phyloP scores from a whole-genome alignment of 2,888 invertebrate species.

The Plagodis dolabraria region DNA sequence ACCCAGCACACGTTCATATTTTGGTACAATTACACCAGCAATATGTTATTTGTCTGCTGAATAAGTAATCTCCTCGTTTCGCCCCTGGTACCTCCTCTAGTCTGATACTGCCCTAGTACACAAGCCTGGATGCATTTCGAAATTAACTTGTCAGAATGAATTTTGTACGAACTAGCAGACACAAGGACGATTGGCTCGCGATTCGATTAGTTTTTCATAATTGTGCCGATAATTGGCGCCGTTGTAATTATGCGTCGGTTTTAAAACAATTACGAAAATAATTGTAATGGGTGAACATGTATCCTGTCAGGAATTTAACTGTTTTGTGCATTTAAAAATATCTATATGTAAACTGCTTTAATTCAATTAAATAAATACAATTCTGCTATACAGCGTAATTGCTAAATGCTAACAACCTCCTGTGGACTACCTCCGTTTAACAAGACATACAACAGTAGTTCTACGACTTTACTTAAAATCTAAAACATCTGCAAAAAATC shows the following conservation, averaged over 20 bases:
- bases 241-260: conserved; percentile 30
- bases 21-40: conserved; percentile 77
- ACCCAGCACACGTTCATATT: conserved; percentile 58
- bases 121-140: conserved; percentile 69
- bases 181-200: conserved; percentile 73
- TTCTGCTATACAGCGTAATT: too few species aligned
- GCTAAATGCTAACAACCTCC: too few species aligned
- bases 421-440: too few species aligned
- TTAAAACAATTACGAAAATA: conserved; percentile 17
- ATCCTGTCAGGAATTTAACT: too few species aligned
- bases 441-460: too few species aligned
- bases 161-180: conserved; percentile 67
- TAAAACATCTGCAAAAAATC: too few species aligned
- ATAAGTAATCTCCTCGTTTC: conserved; percentile 69
- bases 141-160: conserved; percentile 81
- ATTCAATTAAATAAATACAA: too few species aligned
- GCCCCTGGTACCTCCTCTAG: conserved; percentile 38
- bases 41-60: conserved; percentile 78
- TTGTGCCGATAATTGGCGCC: conserved; percentile 51
- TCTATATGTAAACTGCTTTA: too few species aligned
- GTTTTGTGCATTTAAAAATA: too few species aligned
- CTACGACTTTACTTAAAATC: too few species aligned
- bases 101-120: conserved; percentile 26
- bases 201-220: conserved; percentile 79
- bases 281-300: background rate